A percentile compares a stretch with the other conserved stretches of the same genome.
These are phyloP conservation scores for Lingula anatina DNA, from an alignment of 2,888 invertebrate genomes.

Conservation along the genomic window DNA sequence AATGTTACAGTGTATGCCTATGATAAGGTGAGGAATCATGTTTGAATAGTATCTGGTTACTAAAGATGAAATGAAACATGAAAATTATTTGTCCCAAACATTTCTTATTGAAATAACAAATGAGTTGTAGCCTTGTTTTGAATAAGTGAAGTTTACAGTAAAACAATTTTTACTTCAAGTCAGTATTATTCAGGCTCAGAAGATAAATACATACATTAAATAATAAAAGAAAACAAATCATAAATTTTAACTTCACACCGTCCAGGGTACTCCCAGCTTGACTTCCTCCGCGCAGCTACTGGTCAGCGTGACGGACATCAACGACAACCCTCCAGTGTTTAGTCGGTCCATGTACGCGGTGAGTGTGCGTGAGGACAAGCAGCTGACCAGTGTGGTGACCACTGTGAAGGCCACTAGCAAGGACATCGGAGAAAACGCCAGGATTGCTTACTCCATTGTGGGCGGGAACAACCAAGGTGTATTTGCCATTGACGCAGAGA, in stretches of 20 bases:
- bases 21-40: constrained; percentile 61
- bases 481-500: constrained; percentile 34
- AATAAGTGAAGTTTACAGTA: no score
- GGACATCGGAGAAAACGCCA: constrained; percentile 89
- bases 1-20: constrained; percentile 74
- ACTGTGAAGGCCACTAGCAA: constrained; percentile 84
- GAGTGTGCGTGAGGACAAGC: constrained; percentile 68
- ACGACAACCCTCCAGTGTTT: constrained; percentile 93
- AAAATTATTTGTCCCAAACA: no score
- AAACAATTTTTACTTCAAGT: no score
- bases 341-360: constrained; percentile 73
- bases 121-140: no score
- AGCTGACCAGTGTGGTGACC: constrained; percentile 74
- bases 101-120: no score
- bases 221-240: no score
- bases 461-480: constrained; percentile 39
- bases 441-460: constrained; percentile 61
- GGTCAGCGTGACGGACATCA: constrained; percentile 66
- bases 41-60: no score
- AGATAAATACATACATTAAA: no score
- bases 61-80: no score
- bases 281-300: constrained; percentile 23
- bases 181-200: no score
- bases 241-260: constrained; percentile 81
- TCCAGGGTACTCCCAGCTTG: constrained; percentile 29